Evolutionary conservation across 2,797 vertebrate genomes (phyloP).

Genomic region (Pempheris klunzingeri): DNA sequence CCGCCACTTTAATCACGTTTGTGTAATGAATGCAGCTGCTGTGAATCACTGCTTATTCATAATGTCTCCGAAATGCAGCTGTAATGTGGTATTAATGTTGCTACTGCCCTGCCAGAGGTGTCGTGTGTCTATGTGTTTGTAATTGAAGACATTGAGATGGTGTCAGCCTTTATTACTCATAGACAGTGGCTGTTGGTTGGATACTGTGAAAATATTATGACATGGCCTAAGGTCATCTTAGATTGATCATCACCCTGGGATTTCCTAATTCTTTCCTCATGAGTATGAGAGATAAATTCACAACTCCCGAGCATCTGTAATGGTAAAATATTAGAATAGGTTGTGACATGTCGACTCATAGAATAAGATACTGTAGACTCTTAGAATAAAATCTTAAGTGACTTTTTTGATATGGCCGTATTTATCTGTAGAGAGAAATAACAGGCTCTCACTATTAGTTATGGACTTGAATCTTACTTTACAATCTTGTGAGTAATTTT

Average conservation of each 20-base stretch:
- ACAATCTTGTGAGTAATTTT: conserved; percentile 19
- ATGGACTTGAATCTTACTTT: neutral
- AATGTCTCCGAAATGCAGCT: conserved; percentile 72
- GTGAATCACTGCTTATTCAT: conserved; percentile 80
- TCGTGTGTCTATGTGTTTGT: conserved; percentile 54
- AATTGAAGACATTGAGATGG: conserved; percentile 63
- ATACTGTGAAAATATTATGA: conserved; percentile 75
- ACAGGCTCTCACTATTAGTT: neutral
- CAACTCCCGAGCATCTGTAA: conserved; percentile 36
- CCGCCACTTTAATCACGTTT: conserved; percentile 83
- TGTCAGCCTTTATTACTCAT: conserved; percentile 65
- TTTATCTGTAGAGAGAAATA: neutral
- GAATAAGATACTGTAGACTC: conserved; percentile 6
- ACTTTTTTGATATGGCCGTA: neutral
- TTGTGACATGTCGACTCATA: conserved; percentile 18
- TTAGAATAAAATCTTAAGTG: conserved; percentile 3
- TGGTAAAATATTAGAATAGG: conserved; percentile 24
- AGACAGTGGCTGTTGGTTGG: conserved; percentile 59
- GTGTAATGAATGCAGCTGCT: conserved; percentile 85
- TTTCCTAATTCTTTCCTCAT: conserved; percentile 51
- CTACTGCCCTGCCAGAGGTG: conserved; percentile 69
- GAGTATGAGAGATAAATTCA: conserved; percentile 36
- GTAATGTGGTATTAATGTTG: conserved; percentile 77
- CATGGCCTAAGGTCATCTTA: conserved; percentile 66
- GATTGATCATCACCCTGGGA: conserved; percentile 72